A percentile compares a stretch with the other conserved stretches of the same genome.
These are phyloP conservation scores for Leiothrix lutea DNA, from an alignment of 2,113 vertebrate species.

Conservation along the genomic window DNA sequence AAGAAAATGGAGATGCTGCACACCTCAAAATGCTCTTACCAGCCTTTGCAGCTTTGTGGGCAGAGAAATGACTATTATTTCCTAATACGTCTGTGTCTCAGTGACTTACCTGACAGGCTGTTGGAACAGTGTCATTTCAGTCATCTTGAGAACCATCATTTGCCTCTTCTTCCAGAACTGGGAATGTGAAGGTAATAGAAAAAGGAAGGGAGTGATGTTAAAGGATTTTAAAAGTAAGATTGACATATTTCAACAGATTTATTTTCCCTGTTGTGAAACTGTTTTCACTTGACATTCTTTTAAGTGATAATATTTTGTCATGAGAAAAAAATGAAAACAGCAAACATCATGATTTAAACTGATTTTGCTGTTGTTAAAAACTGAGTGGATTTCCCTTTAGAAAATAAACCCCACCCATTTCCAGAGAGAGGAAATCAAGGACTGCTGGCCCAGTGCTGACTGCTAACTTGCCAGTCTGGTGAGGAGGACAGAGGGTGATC, in stretches of 20 bases:
- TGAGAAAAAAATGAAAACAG: background rate
- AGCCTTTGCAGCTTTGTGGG: background rate
- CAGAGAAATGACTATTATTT: background rate
- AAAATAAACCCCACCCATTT: background rate
- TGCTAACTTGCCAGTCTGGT: background rate
- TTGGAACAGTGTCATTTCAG: background rate
- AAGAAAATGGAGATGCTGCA: background rate
- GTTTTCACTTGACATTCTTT: background rate
- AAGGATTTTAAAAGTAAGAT: background rate
- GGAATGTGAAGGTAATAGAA: background rate
- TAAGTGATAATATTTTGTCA: background rate
- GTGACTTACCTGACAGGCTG: background rate
- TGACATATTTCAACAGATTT: background rate
- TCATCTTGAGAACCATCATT: background rate
- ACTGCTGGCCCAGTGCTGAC: background rate
- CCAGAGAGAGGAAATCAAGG: background rate
- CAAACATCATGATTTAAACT: background rate
- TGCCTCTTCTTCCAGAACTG: background rate
- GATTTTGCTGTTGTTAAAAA: background rate
- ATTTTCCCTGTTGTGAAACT: background rate
- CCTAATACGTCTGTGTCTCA: background rate
- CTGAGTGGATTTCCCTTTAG: background rate
- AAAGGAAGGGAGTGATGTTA: background rate
- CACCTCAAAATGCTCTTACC: background rate
- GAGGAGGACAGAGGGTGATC: background rate